Conservation (phyloP, 2,797 vertebrate species). For the Florisuga fusca region DNA sequence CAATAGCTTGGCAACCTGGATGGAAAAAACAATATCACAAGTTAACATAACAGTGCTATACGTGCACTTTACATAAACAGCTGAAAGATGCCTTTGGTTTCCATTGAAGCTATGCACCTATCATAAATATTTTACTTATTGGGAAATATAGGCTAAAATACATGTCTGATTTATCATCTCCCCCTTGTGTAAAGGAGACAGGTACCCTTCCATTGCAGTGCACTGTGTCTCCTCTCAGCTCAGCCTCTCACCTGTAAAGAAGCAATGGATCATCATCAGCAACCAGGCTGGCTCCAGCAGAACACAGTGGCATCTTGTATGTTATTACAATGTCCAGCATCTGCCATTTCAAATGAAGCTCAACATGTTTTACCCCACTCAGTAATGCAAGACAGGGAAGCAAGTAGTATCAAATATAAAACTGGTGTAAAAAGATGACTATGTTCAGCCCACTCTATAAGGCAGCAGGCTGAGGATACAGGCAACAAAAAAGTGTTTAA, state of each 20-base stretch:
- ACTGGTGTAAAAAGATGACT: not conserved
- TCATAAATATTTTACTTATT: not conserved
- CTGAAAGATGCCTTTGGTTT: not conserved
- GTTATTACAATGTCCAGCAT: not conserved
- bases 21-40: conserved; percentile 4
- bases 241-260: not conserved
- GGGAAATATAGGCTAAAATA: not conserved
- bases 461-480: not conserved
- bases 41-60: not conserved
- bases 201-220: not conserved
- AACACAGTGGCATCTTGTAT: not conserved
- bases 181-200: not conserved
- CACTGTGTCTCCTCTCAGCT: not conserved
- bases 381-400: not conserved
- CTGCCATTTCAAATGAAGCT: not conserved
- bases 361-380: not conserved
- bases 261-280: not conserved
- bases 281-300: not conserved
- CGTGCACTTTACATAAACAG: not conserved
- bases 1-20: conserved; percentile 89
- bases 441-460: not conserved
- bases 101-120: not conserved
- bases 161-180: not conserved
- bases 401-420: not conserved
- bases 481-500: not conserved